Base-by-base conservation (phyloP, 2,888 invertebrate species). In the Drosophila atripex region DNA sequence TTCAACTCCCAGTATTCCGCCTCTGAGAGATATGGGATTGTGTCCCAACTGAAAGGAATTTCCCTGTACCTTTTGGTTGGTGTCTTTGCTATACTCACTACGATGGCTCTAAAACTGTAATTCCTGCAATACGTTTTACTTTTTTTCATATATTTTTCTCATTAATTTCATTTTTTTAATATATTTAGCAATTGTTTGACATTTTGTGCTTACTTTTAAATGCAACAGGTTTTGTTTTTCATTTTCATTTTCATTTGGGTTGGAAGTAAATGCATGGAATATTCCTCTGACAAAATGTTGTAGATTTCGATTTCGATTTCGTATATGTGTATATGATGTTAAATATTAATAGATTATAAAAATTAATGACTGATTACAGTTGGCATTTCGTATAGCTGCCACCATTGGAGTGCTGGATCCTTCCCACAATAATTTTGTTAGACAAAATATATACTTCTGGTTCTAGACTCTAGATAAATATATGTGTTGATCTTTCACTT, bases 391-490 rank as follows among this genome's bases (percentile, higher is more conserved):
- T 70, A 61, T 73, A 77, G 77, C 70, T 78, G 80, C 73, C 77
- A 73, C 65, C 73, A 77, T 2, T n/a, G n/a, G 25, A 25, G 7
- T 7, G 66, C 61, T 68, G 63, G 47, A 54, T 46, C 39, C 16
- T 43, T 39, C 18, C 30, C 58, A 61, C 49, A 66, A 59, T 71
- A 78, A 83, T 82, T 82, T 82, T 82, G 82, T 82, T 86, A 82
- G 82, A 82, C 82, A 86, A 82, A 82, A 85, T 82, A 76, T 85
- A 70, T 73, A 52, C 54, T 23, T 71, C n/a, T 28, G 32, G 7
- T 51, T 51, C 47, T 46, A 60, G 63, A 65, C 68, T 63, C 69
- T 49, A 65, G 60, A 70, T 73, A 64, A 56, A 68, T 75, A 61
- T 75, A 71, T 74, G 41, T 50, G 23, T 77, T 56, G 65, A 46